Percentiles rank a stretch among this genome's conserved stretches.
Conservation (phyloP, 1,140 invertebrate species). For the Leptinotarsa defecta region DNA sequence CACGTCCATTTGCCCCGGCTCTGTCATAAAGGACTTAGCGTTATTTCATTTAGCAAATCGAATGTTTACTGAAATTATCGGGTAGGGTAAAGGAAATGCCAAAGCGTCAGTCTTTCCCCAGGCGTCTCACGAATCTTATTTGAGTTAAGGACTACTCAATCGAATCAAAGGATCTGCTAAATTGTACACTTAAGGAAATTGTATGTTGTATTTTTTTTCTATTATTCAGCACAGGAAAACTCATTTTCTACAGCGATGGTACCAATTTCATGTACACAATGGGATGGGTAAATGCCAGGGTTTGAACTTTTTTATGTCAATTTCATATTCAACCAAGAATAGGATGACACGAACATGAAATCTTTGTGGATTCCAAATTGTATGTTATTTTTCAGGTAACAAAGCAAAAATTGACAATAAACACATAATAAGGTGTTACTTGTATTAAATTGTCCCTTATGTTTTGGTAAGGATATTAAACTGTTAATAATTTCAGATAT, state of each 20-base stretch:
- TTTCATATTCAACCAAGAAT: neutral
- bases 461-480: too few relatives aligned
- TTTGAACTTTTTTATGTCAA: conserved; percentile 3
- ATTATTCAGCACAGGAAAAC: neutral
- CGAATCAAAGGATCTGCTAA: conserved; percentile 20
- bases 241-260: neutral
- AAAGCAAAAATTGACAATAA: neutral
- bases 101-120: neutral
- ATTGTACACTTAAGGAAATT: conserved; percentile 22
- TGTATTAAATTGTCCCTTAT: too few relatives aligned
- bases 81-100: conserved; percentile 1
- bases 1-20: neutral
- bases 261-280: neutral
- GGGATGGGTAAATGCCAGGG: conserved; percentile 4
- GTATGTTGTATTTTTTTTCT: neutral
- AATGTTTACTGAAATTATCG: conserved; percentile 10
- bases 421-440: neutral
- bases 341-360: neutral
- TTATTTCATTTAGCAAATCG: conserved; percentile 20
- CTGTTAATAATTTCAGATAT: too few relatives aligned
- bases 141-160: conserved; percentile 1
- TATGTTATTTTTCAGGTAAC: neutral
- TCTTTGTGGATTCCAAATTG: neutral
- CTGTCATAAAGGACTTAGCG: conserved; percentile 6
- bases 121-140: conserved; percentile 24